Evolutionary conservation across 2,113 vertebrate species (phyloP).

Genomic region (Uria lomvia): DNA sequence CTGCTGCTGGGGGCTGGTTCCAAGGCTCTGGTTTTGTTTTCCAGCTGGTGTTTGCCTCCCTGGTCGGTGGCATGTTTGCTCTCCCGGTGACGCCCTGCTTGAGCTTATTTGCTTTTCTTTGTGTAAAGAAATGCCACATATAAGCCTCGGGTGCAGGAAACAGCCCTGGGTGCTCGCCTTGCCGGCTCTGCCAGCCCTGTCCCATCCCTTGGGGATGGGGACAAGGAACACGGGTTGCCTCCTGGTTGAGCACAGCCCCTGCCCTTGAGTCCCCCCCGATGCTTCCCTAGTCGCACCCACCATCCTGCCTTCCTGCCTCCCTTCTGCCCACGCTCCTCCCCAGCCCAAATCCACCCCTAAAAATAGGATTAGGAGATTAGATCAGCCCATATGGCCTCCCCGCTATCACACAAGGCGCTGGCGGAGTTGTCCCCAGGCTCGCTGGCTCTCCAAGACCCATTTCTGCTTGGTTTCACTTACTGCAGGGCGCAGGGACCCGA

Average conservation of each 20-base stretch:
- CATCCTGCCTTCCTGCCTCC: background rate
- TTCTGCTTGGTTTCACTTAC: background rate
- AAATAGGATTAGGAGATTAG: background rate
- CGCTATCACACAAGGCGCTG: accelerated
- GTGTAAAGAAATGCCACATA: background rate
- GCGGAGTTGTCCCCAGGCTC: background rate
- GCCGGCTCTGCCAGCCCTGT: background rate
- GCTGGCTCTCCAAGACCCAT: background rate
- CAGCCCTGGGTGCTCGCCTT: background rate
- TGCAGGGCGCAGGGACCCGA: accelerated
- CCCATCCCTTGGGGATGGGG: background rate
- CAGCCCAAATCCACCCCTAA: background rate
- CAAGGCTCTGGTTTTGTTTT: background rate
- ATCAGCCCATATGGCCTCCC: too few relatives aligned
- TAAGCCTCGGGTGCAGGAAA: background rate
- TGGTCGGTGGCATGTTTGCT: accelerated
- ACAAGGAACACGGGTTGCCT: background rate
- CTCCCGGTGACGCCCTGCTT: background rate
- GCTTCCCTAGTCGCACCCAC: background rate
- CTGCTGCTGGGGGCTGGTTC: background rate
- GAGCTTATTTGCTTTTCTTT: constrained; percentile 14
- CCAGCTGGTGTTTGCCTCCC: background rate
- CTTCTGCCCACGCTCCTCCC: background rate
- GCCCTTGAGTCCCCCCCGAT: background rate
- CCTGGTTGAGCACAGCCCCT: background rate